Conservation (phyloP, 2,888 invertebrate species). For the Blastobasis adustella region DNA sequence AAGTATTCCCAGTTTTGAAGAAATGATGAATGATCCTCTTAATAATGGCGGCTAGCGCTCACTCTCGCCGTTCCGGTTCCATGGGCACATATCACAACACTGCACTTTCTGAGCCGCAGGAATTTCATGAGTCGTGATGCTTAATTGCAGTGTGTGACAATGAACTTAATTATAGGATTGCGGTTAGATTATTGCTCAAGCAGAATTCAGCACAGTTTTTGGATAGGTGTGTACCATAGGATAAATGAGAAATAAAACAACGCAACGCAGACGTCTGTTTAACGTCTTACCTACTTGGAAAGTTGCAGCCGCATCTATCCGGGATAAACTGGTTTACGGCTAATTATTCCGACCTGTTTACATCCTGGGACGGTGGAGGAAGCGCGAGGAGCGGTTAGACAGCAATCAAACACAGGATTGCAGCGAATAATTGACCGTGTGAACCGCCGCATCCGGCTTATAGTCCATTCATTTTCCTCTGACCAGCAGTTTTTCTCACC, state of each 20-base stretch:
- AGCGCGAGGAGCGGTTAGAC: constrained; percentile 40
- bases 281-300: too few relatives aligned
- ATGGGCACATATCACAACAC: constrained; percentile 24
- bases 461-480: constrained; percentile 62
- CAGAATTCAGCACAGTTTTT: too few relatives aligned
- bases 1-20: too few relatives aligned
- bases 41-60: background rate
- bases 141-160: constrained; percentile 31
- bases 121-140: constrained; percentile 27
- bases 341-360: constrained; percentile 44
- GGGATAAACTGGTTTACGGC: constrained; percentile 32
- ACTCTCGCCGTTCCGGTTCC: constrained; percentile 32
- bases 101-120: constrained; percentile 36
- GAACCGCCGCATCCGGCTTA: constrained; percentile 63
- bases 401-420: constrained; percentile 20
- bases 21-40: background rate
- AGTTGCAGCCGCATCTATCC: constrained; percentile 19
- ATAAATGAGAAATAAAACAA: too few relatives aligned
- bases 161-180: constrained; percentile 20
- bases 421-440: constrained; percentile 48
- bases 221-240: too few relatives aligned
- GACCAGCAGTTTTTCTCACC: constrained; percentile 51
- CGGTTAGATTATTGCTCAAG: too few relatives aligned
- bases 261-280: too few relatives aligned
- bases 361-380: constrained; percentile 47